phyloP scores from a whole-genome alignment of 1,140 invertebrate species.

The Brachionus plicatilis region DNA sequence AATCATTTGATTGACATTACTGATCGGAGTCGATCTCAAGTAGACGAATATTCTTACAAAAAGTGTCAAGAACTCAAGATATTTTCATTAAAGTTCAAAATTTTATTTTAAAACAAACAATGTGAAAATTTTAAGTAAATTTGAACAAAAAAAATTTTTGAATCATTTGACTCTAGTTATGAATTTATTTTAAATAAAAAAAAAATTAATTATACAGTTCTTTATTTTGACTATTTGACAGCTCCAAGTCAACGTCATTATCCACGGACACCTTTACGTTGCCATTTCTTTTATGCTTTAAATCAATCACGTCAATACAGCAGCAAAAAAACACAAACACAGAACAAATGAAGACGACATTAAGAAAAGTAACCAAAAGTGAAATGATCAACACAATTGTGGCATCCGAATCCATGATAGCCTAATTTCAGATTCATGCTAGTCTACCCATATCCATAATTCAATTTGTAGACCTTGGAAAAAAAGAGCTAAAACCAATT shows the following conservation, averaged over 20 bases:
- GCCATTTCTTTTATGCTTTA: background rate
- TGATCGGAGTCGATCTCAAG: background rate
- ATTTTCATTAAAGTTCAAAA: background rate
- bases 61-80: background rate
- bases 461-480: conserved; percentile 1
- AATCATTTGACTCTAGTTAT: background rate
- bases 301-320: conserved; percentile 7
- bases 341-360: background rate
- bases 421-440: background rate
- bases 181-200: no score
- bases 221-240: background rate
- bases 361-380: conserved; percentile 9
- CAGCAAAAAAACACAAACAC: conserved; percentile 18
- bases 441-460: background rate
- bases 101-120: background rate
- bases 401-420: background rate
- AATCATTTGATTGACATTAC: background rate
- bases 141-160: background rate
- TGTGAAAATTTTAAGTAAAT: background rate
- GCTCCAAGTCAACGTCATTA: background rate
- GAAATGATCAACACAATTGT: conserved; percentile 13
- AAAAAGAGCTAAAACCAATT: conserved; percentile 23
- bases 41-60: background rate
- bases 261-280: background rate
- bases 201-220: no score